phyloP scores from a whole-genome alignment of 2,888 invertebrate species.

The Drosophila quinaria region DNA sequence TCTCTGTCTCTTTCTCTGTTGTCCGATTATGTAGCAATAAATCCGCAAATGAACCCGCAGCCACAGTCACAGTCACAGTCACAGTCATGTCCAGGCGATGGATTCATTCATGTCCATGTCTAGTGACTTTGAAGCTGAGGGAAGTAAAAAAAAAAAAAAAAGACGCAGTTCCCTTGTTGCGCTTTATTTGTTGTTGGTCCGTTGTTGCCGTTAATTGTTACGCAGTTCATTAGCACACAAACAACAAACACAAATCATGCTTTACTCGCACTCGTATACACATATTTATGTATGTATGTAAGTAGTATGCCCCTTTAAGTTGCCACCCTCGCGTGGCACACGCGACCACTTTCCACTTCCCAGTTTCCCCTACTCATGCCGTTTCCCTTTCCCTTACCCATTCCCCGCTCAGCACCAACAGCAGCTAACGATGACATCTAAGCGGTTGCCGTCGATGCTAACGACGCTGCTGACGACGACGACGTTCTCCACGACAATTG shows the following conservation, averaged over 20 bases:
- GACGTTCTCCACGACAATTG: conserved; percentile 44
- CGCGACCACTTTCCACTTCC: conserved; percentile 60
- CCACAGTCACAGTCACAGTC: conserved; percentile 15
- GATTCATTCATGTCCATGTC: conserved; percentile 46
- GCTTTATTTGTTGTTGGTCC: conserved; percentile 39
- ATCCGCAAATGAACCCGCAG: conserved; percentile 79
- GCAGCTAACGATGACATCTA: conserved; percentile 77
- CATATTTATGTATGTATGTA: no score
- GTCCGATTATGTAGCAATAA: conserved; percentile 67
- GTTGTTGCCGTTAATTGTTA: conserved; percentile 74
- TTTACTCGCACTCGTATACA: conserved; percentile 1
- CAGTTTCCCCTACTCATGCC: conserved; percentile 1
- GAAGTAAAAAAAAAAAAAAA: not conserved
- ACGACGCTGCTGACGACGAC: conserved; percentile 63
- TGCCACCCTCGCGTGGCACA: conserved; percentile 79
- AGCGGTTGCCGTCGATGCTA: conserved; percentile 67
- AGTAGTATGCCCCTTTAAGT: conserved; percentile 47
- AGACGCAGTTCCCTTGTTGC: conserved; percentile 44
- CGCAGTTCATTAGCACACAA: conserved; percentile 78
- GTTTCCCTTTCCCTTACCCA: conserved; percentile 10
- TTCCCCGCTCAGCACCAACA: conserved; percentile 36
- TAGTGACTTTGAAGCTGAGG: conserved; percentile 63
- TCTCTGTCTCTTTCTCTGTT: conserved; percentile 11
- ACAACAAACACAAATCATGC: conserved; percentile 44
- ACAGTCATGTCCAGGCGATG: conserved; percentile 15